These are phyloP conservation scores for Dromiciops gliroides DNA, from an alignment of 2,113 vertebrate species.

Conservation along the genomic window DNA sequence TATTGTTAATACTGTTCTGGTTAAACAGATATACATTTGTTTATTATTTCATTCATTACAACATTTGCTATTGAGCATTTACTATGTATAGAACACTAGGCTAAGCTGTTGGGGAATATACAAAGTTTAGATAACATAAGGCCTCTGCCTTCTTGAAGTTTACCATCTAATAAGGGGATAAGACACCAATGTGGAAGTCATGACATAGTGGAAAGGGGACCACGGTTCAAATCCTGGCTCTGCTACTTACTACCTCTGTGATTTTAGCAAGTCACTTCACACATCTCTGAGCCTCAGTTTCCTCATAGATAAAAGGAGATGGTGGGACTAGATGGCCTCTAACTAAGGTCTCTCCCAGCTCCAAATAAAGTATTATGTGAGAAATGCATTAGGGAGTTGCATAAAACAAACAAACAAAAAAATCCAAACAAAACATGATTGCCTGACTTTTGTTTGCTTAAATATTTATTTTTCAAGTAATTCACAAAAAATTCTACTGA, in stretches of 20 bases:
- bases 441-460: not conserved
- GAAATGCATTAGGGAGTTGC: not conserved
- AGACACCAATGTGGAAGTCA: not conserved
- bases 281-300: not conserved
- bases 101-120: not conserved
- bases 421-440: not conserved
- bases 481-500: constrained; percentile 46
- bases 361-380: not conserved
- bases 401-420: no score
- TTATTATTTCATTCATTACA: not conserved
- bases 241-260: not conserved
- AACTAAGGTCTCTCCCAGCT: not conserved
- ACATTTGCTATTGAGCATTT: not conserved
- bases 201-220: not conserved
- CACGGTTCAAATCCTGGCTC: not conserved
- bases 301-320: not conserved
- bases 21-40: not conserved
- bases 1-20: not conserved
- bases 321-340: not conserved
- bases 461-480: not conserved
- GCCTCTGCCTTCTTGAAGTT: not conserved
- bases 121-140: not conserved
- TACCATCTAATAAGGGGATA: not conserved
- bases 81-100: not conserved
- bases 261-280: not conserved